Conservation (phyloP, 2,113 vertebrate genomes). For the Oenanthe melanoleuca region DNA sequence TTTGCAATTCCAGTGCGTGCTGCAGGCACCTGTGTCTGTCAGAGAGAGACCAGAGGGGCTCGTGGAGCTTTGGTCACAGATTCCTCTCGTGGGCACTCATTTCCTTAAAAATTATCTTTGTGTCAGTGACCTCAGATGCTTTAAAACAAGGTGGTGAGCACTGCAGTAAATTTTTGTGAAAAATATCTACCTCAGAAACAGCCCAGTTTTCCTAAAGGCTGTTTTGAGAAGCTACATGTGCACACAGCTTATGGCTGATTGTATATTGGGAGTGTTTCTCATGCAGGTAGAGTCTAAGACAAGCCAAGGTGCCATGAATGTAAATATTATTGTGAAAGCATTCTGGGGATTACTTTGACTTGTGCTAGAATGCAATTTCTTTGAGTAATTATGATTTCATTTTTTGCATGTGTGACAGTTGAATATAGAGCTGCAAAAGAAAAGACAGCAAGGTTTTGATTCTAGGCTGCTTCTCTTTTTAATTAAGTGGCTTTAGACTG, state of each 20-base stretch:
- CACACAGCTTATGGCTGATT: not conserved
- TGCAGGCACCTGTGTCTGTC: not conserved
- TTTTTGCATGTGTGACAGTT: not conserved
- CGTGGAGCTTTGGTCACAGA: not conserved
- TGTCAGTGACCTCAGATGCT: not conserved
- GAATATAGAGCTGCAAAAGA: not conserved
- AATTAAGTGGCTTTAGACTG: not conserved
- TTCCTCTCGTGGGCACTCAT: not conserved
- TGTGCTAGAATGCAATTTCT: not conserved
- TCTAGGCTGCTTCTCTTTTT: not conserved
- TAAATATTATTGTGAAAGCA: not conserved
- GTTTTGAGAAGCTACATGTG: not conserved
- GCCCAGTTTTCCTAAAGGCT: not conserved
- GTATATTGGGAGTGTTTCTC: not conserved
- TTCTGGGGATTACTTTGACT: not conserved
- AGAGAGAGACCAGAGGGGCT: not conserved
- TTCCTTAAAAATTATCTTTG: not conserved
- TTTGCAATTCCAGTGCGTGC: not conserved
- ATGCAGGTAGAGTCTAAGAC: not conserved
- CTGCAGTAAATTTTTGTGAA: not conserved
- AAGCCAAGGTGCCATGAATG: not conserved
- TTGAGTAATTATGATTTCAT: not conserved
- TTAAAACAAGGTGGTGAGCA: not conserved
- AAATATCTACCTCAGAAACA: not conserved
- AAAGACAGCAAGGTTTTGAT: not conserved